Base-by-base conservation (phyloP, 1,140 invertebrate species). In the Leptinotarsa undecemlineata region DNA sequence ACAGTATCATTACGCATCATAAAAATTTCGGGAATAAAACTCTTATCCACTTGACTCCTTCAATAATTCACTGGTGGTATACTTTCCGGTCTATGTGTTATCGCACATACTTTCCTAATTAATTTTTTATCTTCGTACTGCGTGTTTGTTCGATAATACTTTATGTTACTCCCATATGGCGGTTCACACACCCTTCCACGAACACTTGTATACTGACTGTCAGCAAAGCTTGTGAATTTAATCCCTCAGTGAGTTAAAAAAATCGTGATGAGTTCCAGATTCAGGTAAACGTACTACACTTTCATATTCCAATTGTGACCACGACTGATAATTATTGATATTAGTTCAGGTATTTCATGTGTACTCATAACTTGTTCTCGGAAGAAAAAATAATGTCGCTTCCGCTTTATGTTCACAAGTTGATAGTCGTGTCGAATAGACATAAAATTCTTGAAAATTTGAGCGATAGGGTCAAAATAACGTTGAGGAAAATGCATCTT, bases 131-230 rank as follows among this genome's bases (percentile, higher is more conserved):
- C 42, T 67, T 19, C 42, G 17, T 67, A 15, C 8, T 67, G 64
- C 64, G 64, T 67, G 64, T 67, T 67, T 23, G 64, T 67, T 67
- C 64, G 64, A 67, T 67, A 67, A n/a, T 33, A 67, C 26, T 26
- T 26, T 14, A 26, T 67, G 20, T 19, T 67, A 67, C 42, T 67
- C 23, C 21, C 64, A 67, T 67, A 42, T 67, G 64, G 26, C 26
- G 64, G 64, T 67, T 67, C 64, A 67, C 64, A 67, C 64, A 67
- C 64, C 64, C 64, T 26, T 23, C 15, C 17, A 67, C 26, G 42
- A 26, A 11, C n/a, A 67, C 20, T 17, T 57, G 15, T 57, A 57
- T 57, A 19, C n/a, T 57, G 6, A 57, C 51, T 57, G 51, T 57
- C n/a, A 2, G 14, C 17, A 17, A 57, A 15, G 3, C 4, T 57